These are phyloP conservation scores for Siderastrea radians DNA, from an alignment of 92 coral and sea anemone species.

Conservation along the genomic window DNA sequence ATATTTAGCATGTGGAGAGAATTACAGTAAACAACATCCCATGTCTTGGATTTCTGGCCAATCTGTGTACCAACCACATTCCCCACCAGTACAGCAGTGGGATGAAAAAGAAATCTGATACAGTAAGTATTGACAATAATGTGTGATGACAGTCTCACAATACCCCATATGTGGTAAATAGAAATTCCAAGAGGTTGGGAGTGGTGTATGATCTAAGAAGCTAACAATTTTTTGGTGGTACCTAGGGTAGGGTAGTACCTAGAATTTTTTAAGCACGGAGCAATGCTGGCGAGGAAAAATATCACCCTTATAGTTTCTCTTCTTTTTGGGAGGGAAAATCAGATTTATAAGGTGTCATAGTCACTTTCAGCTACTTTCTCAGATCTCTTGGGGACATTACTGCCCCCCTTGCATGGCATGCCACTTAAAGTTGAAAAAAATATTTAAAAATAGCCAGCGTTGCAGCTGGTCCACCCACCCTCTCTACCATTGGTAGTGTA, in stretches of 20 bases:
- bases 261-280: not conserved
- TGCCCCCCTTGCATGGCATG: not conserved
- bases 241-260: not conserved
- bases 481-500: not conserved
- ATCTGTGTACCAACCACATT: slow-evolving; percentile 3
- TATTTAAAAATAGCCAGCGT: not conserved
- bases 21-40: slow-evolving; percentile 49
- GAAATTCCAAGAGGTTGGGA: not conserved
- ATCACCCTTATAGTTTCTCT: not conserved
- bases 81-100: slow-evolving; percentile 67
- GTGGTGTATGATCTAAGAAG: not conserved
- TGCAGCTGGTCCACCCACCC: not conserved
- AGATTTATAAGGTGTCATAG: not conserved
- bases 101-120: slow-evolving; percentile 58
- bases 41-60: slow-evolving; percentile 36
- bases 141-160: not conserved
- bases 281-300: not conserved
- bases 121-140: slow-evolving; percentile 50
- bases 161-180: not conserved
- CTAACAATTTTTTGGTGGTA: too few relatives aligned
- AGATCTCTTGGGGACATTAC: too few relatives aligned
- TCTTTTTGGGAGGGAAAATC: not conserved
- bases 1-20: slow-evolving; percentile 70
- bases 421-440: not conserved
- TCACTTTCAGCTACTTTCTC: not conserved